A percentile compares a stretch with the other conserved stretches of the same genome.
These are phyloP conservation scores for Drosophila arizonae DNA, from an alignment of 1,140 invertebrate genomes.

Conservation along the genomic window DNA sequence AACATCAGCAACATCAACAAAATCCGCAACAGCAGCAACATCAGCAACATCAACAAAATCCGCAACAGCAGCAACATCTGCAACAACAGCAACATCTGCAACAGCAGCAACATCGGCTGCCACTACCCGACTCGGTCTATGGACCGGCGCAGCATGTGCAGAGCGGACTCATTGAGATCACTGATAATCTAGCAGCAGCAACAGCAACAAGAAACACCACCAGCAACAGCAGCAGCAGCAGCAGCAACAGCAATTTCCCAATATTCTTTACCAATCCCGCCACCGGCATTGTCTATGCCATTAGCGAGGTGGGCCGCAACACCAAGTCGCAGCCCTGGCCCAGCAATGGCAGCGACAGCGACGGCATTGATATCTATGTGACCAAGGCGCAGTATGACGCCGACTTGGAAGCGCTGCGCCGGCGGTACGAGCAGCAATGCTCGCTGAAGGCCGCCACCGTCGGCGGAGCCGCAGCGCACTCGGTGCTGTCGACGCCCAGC, in stretches of 20 bases:
- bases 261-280: conserved; percentile 77
- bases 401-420: conserved; percentile 49
- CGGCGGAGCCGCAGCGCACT: neutral
- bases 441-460: neutral
- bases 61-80: neutral
- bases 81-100: too few relatives aligned
- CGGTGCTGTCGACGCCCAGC: conserved; percentile 47
- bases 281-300: conserved; percentile 77
- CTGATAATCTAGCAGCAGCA: neutral
- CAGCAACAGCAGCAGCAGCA: conserved; percentile 8
- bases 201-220: neutral
- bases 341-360: conserved; percentile 36
- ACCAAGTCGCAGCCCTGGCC: neutral
- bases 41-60: too few relatives aligned
- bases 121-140: neutral
- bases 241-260: conserved; percentile 50
- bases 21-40: too few relatives aligned
- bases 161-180: conserved; percentile 53
- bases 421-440: conserved; percentile 64
- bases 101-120: conserved; percentile 8
- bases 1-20: neutral
- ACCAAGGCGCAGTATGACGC: conserved; percentile 76
- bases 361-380: conserved; percentile 71
- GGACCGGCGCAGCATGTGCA: conserved; percentile 46
- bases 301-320: conserved; percentile 64